Base-by-base conservation (phyloP, 2,888 invertebrate genomes). In the Tetragnatha montana region DNA sequence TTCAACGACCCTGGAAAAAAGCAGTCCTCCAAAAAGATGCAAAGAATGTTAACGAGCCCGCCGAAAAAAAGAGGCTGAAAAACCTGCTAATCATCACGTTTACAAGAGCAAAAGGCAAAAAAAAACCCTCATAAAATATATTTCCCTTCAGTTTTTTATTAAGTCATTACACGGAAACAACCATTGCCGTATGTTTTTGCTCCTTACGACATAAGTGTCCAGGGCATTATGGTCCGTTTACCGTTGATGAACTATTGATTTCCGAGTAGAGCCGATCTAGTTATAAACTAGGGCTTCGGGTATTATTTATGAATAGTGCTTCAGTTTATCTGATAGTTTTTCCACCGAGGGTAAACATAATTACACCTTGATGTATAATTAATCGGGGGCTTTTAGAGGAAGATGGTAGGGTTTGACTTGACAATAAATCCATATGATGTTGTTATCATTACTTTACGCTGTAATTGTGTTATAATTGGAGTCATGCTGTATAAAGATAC, bases 231-330 rank as follows among this genome's bases (percentile, higher is more conserved):
- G 60, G 49, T 12, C 21, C 60, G 22, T 60, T 78, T 78, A 22
- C 51, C 21, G 19, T 51, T 51, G 60, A 78, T 22, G 22, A 78
- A 78, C 51, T 60, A 60, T 78, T 78, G 78, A 78, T 78, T 78
- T 51, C 78, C 51, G 74, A 0, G 10, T 35, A 74, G 17, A 74
- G 70, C 3, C n/a, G 70, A 70, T 21, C 21, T 70, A 70, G 70
- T 21, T 21, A 19, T 70, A 74, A 74, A 74, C 35, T 22, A 22
- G 74, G 22, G 60, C 60, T 8, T 4, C 6, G 60, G 14, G 4
- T 60, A 8, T 60, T 60, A 60, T 60, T 60, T 60, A 12, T 60
- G 60, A 60, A 60, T 60, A 60, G 17, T 4, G 17, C 60, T 60
- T 17, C 60, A 60, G 60, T 60, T 60, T 60, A 60, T 60, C 60